Percentiles rank a stretch among this genome's conserved stretches.
phyloP scores from a whole-genome alignment of 2,113 vertebrate genomes.

The Oreochromis niloticus region DNA sequence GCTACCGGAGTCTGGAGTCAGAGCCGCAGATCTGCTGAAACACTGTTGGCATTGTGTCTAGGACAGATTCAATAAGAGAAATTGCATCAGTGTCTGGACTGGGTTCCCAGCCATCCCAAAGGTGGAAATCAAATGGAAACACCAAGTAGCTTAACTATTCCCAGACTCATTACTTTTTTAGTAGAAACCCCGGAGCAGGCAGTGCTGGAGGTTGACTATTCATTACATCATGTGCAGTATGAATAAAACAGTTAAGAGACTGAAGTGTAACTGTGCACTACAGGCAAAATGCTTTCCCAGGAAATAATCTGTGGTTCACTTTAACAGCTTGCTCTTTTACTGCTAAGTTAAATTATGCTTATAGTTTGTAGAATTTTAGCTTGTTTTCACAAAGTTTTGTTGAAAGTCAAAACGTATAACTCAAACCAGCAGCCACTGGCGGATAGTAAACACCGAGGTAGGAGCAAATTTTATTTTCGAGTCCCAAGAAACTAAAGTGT shows the following conservation, averaged over 20 bases:
- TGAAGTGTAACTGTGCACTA: neutral
- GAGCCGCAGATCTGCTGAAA: constrained; percentile 31
- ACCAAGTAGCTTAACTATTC: constrained; percentile 4
- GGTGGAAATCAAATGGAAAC: constrained; percentile 16
- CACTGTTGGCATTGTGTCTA: constrained; percentile 48
- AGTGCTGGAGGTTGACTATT: neutral
- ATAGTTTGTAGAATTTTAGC: neutral
- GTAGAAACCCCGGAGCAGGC: neutral
- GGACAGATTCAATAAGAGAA: constrained; percentile 38
- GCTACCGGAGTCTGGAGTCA: neutral
- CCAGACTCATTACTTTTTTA: constrained; percentile 17
- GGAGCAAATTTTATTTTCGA: neutral
- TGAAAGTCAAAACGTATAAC: neutral
- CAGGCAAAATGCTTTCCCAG: neutral
- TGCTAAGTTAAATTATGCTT: neutral
- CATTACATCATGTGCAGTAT: constrained; percentile 24
- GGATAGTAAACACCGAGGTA: neutral
- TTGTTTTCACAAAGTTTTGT: neutral
- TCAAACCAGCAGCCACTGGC: neutral
- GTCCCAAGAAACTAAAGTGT: neutral
- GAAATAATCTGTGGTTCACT: neutral
- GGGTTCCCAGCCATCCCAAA: constrained; percentile 30
- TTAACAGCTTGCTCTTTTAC: neutral
- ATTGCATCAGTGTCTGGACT: constrained; percentile 57
- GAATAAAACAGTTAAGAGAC: neutral